These are phyloP conservation scores for Nematopogon swammerdamellus DNA, from an alignment of 2,888 invertebrate species.

Conservation along the genomic window DNA sequence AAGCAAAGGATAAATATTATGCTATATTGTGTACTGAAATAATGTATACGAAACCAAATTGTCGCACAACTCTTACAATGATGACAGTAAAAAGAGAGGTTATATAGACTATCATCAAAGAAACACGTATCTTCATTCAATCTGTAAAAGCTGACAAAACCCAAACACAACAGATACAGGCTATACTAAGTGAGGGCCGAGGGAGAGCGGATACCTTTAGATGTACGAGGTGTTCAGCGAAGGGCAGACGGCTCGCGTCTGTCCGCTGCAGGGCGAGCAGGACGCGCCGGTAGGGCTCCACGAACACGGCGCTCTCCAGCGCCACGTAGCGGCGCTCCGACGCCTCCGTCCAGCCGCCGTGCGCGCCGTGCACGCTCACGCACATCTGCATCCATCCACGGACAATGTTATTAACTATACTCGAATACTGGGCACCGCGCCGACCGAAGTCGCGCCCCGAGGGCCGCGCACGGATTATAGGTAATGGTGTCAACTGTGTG, in stretches of 20 bases:
- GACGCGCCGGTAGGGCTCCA: slow-evolving; percentile 78
- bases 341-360: slow-evolving; percentile 29
- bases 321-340: slow-evolving; percentile 51
- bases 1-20: too few relatives aligned
- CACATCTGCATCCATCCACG: slow-evolving; percentile 26
- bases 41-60: slow-evolving; percentile 4
- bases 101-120: neutral
- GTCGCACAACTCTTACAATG: neutral
- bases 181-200: too few relatives aligned
- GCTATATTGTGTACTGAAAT: too few relatives aligned
- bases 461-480: too few relatives aligned
- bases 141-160: neutral
- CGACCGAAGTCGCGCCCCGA: too few relatives aligned
- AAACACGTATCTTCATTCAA: slow-evolving; percentile 1
- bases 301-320: slow-evolving; percentile 76
- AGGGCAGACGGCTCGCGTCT: slow-evolving; percentile 56
- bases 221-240: slow-evolving; percentile 65
- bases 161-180: too few relatives aligned
- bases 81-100: neutral
- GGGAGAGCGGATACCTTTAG: too few relatives aligned
- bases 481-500: too few relatives aligned
- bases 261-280: slow-evolving; percentile 64
- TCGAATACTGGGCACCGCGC: neutral
- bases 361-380: slow-evolving; percentile 37
- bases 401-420: neutral